Evolutionary conservation across 1,140 invertebrate genomes (phyloP).

Genomic region (Zaprionus vittiger): DNA sequence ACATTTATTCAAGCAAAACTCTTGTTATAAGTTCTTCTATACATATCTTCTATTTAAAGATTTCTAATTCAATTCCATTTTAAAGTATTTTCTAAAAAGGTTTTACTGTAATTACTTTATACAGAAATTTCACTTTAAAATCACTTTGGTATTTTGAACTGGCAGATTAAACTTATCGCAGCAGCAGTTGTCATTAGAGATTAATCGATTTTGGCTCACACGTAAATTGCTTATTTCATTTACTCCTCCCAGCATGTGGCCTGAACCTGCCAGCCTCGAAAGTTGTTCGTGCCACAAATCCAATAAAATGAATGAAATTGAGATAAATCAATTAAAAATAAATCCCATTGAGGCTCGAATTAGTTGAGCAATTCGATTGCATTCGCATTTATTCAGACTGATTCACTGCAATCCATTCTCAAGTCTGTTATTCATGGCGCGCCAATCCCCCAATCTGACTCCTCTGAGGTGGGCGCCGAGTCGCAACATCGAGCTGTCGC

Average conservation of each 20-base stretch:
- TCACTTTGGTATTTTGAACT: background rate
- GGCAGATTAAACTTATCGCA: background rate
- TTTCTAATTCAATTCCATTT: background rate
- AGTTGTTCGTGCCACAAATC: slow-evolving; percentile 38
- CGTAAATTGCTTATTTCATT: slow-evolving; percentile 48
- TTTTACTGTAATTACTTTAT: background rate
- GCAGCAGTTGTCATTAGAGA: slow-evolving; percentile 37
- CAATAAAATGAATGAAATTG: slow-evolving; percentile 54
- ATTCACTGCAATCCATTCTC: slow-evolving; percentile 69
- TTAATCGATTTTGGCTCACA: slow-evolving; percentile 41
- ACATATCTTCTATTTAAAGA: background rate
- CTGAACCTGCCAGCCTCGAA: background rate
- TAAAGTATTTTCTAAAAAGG: background rate
- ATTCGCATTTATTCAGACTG: slow-evolving; percentile 41
- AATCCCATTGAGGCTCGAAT: slow-evolving; percentile 54
- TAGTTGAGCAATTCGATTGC: background rate
- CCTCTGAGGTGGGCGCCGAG: slow-evolving; percentile 62
- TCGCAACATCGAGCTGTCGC: slow-evolving; percentile 21
- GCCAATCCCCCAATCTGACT: slow-evolving; percentile 58
- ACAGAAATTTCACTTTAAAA: background rate
- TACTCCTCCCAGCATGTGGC: slow-evolving; percentile 51
- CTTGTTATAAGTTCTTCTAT: background rate
- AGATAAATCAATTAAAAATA: slow-evolving; percentile 75
- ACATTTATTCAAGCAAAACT: background rate
- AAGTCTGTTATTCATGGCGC: slow-evolving; percentile 50